A percentile compares a stretch with the other conserved stretches of the same genome.
These are phyloP conservation scores for Heliconius eleuchia DNA, from an alignment of 1,140 invertebrate species.

Conservation along the genomic window DNA sequence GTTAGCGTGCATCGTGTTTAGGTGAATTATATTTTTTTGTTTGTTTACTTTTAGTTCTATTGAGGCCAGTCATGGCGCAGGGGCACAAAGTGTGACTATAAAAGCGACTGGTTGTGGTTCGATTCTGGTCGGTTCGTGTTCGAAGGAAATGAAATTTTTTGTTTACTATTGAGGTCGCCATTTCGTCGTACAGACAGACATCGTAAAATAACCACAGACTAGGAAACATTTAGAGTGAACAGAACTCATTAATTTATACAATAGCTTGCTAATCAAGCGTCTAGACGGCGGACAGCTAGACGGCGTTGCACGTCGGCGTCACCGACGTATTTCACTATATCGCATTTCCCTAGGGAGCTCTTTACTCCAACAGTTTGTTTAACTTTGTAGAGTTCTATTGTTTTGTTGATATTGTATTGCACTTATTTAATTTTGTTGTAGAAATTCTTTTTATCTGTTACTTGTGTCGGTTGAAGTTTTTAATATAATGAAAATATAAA, in stretches of 20 bases:
- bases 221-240: constrained; percentile 29
- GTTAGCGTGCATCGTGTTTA: too few species aligned
- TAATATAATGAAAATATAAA: too few species aligned
- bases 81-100: too few species aligned
- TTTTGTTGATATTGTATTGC: neutral
- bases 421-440: neutral
- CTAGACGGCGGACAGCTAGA: constrained; percentile 26
- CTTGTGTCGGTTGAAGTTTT: too few species aligned
- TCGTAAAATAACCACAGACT: constrained; percentile 16
- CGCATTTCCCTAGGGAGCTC: constrained; percentile 1
- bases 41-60: too few species aligned
- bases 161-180: neutral
- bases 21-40: too few species aligned
- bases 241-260: constrained; percentile 33
- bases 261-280: constrained; percentile 26
- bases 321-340: constrained; percentile 7
- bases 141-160: neutral
- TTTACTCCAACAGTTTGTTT: neutral
- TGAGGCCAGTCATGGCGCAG: too few species aligned
- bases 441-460: neutral
- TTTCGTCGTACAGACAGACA: neutral
- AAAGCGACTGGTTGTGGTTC: too few species aligned
- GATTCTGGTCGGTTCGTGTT: too few species aligned
- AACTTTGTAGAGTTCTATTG: constrained; percentile 6
- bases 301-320: neutral